Percentiles rank a stretch among this genome's conserved stretches.
phyloP scores from a whole-genome alignment of 2,113 vertebrate genomes.

The Salminus brasiliensis region DNA sequence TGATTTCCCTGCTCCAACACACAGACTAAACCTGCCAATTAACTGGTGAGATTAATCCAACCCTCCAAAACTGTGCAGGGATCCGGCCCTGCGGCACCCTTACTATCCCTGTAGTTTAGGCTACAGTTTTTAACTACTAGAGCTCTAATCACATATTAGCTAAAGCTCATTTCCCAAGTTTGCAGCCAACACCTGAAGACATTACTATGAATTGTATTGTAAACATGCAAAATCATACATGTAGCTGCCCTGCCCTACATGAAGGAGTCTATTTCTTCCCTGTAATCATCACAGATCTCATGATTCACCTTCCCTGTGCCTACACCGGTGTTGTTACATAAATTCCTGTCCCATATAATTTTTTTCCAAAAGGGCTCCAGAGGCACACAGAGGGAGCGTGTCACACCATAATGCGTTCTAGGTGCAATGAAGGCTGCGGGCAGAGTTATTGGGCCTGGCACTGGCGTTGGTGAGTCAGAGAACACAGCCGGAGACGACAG shows the following conservation, averaged over 20 bases:
- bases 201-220: neutral
- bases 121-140: too few relatives aligned
- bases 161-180: neutral
- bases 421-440: slow-evolving; percentile 71
- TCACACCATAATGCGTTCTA: slow-evolving; percentile 71
- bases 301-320: slow-evolving; percentile 35
- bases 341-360: slow-evolving; percentile 43
- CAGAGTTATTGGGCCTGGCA: slow-evolving; percentile 68
- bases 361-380: slow-evolving; percentile 46
- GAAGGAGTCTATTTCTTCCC: neutral
- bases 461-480: slow-evolving; percentile 63
- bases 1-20: too few relatives aligned
- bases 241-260: neutral
- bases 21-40: too few relatives aligned
- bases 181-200: too few relatives aligned
- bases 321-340: slow-evolving; percentile 36
- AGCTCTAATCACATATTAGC: neutral
- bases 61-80: too few relatives aligned
- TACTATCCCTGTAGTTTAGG: too few relatives aligned
- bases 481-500: slow-evolving; percentile 67
- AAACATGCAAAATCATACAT: neutral
- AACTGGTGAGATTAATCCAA: too few relatives aligned
- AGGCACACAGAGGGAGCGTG: slow-evolving; percentile 60
- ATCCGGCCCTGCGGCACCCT: too few relatives aligned
- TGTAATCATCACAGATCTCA: neutral